phyloP scores from a whole-genome alignment of 2,888 invertebrate genomes.

The Nymphalis urticae region DNA sequence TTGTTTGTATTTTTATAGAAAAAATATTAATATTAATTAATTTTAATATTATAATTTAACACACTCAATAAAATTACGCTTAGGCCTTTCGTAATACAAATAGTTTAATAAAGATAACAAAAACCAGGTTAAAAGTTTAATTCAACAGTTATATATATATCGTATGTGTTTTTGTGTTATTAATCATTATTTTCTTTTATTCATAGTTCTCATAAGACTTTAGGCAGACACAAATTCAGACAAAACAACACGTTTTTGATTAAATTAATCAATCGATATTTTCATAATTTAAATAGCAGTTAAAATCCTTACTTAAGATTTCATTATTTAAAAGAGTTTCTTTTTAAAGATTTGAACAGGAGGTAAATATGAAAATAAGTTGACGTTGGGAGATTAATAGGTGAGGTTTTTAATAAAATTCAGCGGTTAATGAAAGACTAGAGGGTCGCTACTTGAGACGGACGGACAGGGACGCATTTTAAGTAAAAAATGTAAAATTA shows the following conservation, averaged over 20 bases:
- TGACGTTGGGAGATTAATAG: constrained; percentile 64
- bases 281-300: not conserved
- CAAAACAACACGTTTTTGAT: no score
- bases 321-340: not conserved
- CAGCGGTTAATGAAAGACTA: constrained; percentile 44
- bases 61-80: no score
- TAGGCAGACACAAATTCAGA: no score
- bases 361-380: constrained; percentile 59
- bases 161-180: no score
- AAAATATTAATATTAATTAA: not conserved
- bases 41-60: no score
- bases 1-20: not conserved
- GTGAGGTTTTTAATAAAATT: constrained; percentile 68
- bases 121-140: no score
- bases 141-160: no score
- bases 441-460: constrained; percentile 28
- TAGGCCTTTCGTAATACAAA: no score
- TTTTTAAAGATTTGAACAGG: constrained; percentile 13
- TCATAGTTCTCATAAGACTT: no score
- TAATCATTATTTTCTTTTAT: no score
- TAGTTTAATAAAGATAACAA: no score
- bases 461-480: constrained; percentile 16
- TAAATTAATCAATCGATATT: not conserved
- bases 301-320: not conserved
- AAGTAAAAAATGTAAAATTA: not conserved